Conservation (phyloP, 30 jellyfish, hydroid and myxozoan species). For the Aurelia aurita region DNA sequence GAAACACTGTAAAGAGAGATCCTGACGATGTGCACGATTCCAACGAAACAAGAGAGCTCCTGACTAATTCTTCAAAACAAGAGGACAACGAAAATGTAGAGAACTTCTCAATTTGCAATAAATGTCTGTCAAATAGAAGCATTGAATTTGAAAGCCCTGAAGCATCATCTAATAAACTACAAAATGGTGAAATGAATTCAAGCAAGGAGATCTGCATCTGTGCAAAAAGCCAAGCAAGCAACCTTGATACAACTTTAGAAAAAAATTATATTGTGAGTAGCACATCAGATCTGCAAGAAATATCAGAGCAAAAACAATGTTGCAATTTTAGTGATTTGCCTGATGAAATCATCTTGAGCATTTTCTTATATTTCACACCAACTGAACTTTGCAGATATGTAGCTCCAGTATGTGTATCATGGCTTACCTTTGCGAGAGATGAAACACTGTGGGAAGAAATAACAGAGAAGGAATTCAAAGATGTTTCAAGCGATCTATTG, state of each 20-base stretch:
- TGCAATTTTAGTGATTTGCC: conserved; percentile 52
- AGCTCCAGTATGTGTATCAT: conserved; percentile 83
- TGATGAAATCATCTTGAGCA: conserved; percentile 71
- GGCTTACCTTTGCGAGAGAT: conserved; percentile 82
- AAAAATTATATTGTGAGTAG: too few species aligned
- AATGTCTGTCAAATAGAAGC: conserved; percentile 57
- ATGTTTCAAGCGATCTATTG: conserved; percentile 65
- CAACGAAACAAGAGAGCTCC: too few species aligned
- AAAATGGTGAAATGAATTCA: background rate
- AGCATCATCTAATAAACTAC: background rate
- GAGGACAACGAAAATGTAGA: background rate
- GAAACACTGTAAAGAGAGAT: too few species aligned
- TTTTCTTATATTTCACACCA: conserved; percentile 69
- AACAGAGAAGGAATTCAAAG: conserved; percentile 65
- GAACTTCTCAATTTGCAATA: conserved; percentile 43
- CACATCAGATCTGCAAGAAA: background rate
- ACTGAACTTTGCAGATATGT: conserved; percentile 84
- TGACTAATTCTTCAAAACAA: background rate
- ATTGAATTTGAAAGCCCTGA: conserved; percentile 25
- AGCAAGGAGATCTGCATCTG: conserved; percentile 71
- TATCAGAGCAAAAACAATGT: background rate
- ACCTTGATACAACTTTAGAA: background rate
- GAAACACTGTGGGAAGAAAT: conserved; percentile 77
- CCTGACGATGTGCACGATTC: too few species aligned
- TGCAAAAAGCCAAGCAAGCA: background rate